phyloP scores from a whole-genome alignment of 2,888 invertebrate species.

The Pharmacophagus antenor region DNA sequence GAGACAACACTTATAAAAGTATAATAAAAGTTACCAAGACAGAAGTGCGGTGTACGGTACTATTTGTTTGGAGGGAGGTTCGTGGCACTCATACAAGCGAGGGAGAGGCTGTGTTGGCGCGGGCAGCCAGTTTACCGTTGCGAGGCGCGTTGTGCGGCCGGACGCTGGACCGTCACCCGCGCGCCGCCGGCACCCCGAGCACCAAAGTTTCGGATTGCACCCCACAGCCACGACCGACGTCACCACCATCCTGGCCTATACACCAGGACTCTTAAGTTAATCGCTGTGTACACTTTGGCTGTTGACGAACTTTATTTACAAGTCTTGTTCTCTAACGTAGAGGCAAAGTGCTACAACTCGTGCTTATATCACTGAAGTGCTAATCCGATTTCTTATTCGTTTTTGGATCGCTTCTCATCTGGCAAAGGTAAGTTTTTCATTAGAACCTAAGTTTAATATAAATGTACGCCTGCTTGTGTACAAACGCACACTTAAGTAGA shows the following conservation, averaged over 20 bases:
- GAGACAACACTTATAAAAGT: conserved; percentile 68
- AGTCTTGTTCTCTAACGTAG: conserved; percentile 54
- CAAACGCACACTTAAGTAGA: background rate
- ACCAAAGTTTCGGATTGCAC: conserved; percentile 48
- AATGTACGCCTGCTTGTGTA: background rate
- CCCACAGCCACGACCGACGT: conserved; percentile 38
- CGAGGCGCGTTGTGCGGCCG: conserved; percentile 80
- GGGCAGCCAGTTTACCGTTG: conserved; percentile 79
- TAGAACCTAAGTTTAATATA: background rate
- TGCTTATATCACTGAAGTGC: conserved; percentile 75
- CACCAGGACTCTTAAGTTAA: conserved; percentile 47
- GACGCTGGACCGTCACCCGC: conserved; percentile 71
- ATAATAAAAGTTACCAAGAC: conserved; percentile 78
- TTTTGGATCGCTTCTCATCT: conserved; percentile 71
- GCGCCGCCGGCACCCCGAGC: conserved; percentile 69
- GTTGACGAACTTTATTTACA: conserved; percentile 52
- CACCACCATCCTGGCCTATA: conserved; percentile 47
- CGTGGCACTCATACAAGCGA: conserved; percentile 75
- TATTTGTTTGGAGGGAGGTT: conserved; percentile 80
- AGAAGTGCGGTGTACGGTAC: conserved; percentile 77
- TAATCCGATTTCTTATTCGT: conserved; percentile 71
- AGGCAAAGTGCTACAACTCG: conserved; percentile 75
- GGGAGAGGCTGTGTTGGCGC: conserved; percentile 75
- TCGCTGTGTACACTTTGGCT: conserved; percentile 51
- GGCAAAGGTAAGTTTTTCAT: conserved; percentile 59